Evolutionary conservation across 2,888 invertebrate species (phyloP), one percentile per base, ranked within the genome.

Genomic region (Diarsia mendica): DNA sequence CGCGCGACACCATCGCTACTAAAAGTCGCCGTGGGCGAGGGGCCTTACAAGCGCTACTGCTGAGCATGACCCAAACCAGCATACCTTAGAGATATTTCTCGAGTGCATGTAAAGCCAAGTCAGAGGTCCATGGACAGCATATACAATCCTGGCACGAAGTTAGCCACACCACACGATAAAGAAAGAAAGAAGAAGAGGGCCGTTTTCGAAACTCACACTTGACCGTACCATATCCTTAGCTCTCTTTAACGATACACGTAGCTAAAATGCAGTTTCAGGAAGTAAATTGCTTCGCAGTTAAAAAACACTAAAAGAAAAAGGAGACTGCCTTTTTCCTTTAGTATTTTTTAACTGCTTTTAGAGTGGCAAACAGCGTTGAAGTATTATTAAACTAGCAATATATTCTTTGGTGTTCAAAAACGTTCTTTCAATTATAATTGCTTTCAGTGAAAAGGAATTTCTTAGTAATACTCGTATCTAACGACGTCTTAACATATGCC

Each of bases 271-370:
- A 63, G 15, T 64, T 58, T 60, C 44, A 78, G 28, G 20, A 63
- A 72, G 11, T 33, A 66, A 72, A 73, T 72, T 78, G 20, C 53
- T 55, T 73, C 2, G 55, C 44, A 70, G 64, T 71, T 20, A 77
- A 77, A 64, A 68, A 55, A 44, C 46, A n/a, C 28, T 55, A 33
- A 69, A 76, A 64, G n/a, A 55, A 64, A 55, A 20, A 18, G n/a
- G 9, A 77, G 60, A 13, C 64, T 39, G 13, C n/a, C 13, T 23
- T 53, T 61, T 51, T 28, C 10, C 28, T 75, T 77, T 44, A 66
- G 28, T 63, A 61, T 48, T 61, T 48, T 64, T 78, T 55, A 65
- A 71, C 44, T 78, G 49, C 55, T 67, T 73, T 51, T 46, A 55
- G 49, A 78, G 78, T 33, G 20, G 61, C 49, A 33, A 73, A 73